Evolutionary conservation across 2,113 vertebrate genomes (phyloP), one percentile per base, ranked within the genome.

Genomic region (Ammodytes marinus): DNA sequence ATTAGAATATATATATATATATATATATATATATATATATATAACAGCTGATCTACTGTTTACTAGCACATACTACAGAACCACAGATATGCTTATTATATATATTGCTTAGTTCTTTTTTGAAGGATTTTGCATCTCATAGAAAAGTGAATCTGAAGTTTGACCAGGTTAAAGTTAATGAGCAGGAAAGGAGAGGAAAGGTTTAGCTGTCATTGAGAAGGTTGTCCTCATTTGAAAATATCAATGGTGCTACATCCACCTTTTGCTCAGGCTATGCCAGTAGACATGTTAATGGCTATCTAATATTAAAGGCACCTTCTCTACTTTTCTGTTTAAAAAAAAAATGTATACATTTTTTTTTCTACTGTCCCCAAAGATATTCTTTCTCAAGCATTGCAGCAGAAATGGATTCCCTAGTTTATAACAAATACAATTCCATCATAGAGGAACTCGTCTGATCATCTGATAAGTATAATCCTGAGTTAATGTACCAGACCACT

Each of bases 401-500:
- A 77, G 75, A 77, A 69, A 86, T 40, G 14, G 61, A 72, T 69
- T 73, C 69, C 52, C 52, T 80, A 46, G 64, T 73, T 83, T 47
- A 2, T 49, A 79, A 82, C 12, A 64, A 76, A 77, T 73, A 14
- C 52, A 72, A 74, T 54, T 79, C 71, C 40, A 52, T n/a, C 53
- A 61, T 45, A 82, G 45, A 76, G 27, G 17, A 82, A 82, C 73
- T 40, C 35, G n/a, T 80, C 55, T 14, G 27, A 52, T 59, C 12
- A 57, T 27, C 27, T 27, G n/a, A 14, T 9, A 45, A 68, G 43
- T 39, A 69, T 81, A 83, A 84, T 71, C 81, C 76, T 17, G 50
- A 75, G 54, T 58, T 86, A 82, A 77, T 79, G 47, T 42, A 77
- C 6, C 70, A 74, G 80, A 77, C 64, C 63, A 68, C 63, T 69